Evolutionary conservation across 2,797 vertebrate species (phyloP).

Genomic region (Acanthurus lineatus): DNA sequence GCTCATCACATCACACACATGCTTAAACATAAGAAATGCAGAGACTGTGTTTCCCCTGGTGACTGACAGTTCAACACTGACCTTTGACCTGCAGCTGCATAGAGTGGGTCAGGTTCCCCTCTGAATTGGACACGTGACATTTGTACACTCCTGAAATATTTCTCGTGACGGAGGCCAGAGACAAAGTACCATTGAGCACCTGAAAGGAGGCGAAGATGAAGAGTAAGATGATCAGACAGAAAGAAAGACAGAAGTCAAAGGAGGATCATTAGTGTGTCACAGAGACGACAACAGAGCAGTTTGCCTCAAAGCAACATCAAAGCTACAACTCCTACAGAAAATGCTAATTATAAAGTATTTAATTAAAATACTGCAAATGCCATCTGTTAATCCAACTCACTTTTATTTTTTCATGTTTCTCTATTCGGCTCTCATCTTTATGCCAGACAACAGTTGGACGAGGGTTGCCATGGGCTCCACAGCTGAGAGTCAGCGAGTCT

Average conservation of each 20-base stretch:
- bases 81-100: slow-evolving; percentile 95
- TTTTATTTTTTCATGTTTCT: slow-evolving; percentile 87
- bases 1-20: slow-evolving; percentile 1
- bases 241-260: slow-evolving; percentile 12
- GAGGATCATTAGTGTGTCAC: slow-evolving; percentile 21
- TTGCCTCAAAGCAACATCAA: slow-evolving; percentile 47
- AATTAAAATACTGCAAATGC: slow-evolving; percentile 50
- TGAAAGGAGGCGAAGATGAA: slow-evolving; percentile 59
- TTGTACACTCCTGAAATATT: slow-evolving; percentile 91
- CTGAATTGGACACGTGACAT: slow-evolving; percentile 93
- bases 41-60: slow-evolving; percentile 24
- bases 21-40: slow-evolving; percentile 1
- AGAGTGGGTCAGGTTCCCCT: slow-evolving; percentile 91
- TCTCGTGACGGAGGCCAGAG: slow-evolving; percentile 86
- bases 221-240: slow-evolving; percentile 39
- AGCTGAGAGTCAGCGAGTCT: slow-evolving; percentile 89
- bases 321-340: slow-evolving; percentile 34
- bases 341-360: slow-evolving; percentile 51
- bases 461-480: slow-evolving; percentile 92
- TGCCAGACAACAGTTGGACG: slow-evolving; percentile 92
- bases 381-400: slow-evolving; percentile 79
- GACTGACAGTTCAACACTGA: slow-evolving; percentile 73
- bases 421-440: slow-evolving; percentile 86
- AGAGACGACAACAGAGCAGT: slow-evolving; percentile 40
- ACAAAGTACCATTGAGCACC: slow-evolving; percentile 93